Evolutionary conservation across 2,797 vertebrate genomes (phyloP).

Genomic region (Cuniculus paca): DNA sequence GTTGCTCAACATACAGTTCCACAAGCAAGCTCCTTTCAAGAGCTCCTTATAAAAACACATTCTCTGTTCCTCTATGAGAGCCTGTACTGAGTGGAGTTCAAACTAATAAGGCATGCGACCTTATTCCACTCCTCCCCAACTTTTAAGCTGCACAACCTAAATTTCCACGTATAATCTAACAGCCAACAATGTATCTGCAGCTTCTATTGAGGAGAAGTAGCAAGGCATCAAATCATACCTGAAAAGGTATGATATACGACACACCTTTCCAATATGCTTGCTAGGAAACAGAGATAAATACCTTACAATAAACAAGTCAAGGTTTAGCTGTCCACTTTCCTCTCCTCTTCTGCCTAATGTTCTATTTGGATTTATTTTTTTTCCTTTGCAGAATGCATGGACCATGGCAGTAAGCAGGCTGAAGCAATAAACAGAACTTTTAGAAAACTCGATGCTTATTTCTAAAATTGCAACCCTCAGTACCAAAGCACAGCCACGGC

Average conservation of each 20-base stretch:
- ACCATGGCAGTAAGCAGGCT: neutral
- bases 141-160: neutral
- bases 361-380: constrained; percentile 50
- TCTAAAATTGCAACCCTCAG: constrained; percentile 22
- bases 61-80: neutral
- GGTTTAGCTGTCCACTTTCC: neutral
- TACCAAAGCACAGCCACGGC: neutral
- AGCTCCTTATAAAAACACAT: constrained; percentile 18
- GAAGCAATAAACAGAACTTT: neutral
- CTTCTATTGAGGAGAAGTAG: constrained; percentile 61
- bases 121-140: constrained; percentile 18
- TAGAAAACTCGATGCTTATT: neutral
- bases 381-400: constrained; percentile 52
- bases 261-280: constrained; percentile 16
- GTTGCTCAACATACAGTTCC: neutral
- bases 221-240: constrained; percentile 69
- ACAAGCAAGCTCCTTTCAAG: neutral
- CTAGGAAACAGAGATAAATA: neutral
- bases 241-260: neutral
- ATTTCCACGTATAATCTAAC: constrained; percentile 76
- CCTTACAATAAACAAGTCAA: neutral
- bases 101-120: neutral
- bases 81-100: neutral
- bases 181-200: neutral
- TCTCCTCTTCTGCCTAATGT: neutral